Evolutionary conservation across 2,888 invertebrate species (phyloP), one percentile per base, ranked within the genome.

Genomic region (Neuroscelio doddi): DNA sequence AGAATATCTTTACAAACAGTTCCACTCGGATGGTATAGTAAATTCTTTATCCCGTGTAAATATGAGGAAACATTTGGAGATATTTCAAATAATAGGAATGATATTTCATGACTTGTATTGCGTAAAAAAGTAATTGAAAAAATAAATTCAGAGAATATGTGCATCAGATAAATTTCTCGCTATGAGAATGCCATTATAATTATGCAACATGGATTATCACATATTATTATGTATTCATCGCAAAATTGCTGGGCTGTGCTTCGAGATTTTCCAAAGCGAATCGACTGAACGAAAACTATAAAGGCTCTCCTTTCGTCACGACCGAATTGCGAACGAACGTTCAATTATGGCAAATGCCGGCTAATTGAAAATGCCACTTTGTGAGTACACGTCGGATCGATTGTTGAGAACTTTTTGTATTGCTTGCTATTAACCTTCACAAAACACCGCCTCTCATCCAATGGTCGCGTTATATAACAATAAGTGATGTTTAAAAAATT

Each of bases 311-410:
- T 30, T 51, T 41, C 41, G 50, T 50, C 55, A 62, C 49, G 55
- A 62, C 41, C 46, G 42, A 59, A 59, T 47, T 52, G 46, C 38
- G 46, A 52, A 45, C 38, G 49, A 49, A 61, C 53, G 42, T 55
- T 55, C 55, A 61, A 61, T 53, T 45, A 47, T 36, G 27, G 46
- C 47, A 42, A 53, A 61, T 44, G 39, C 21, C 42, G 47, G 49
- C 44, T 49, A 61, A 61, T 61, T 61, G 53, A 61, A 53, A 61
- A 61, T 26, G 52, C 45, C 53, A 50, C 55, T 50, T 62, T 50
- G 47, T n/a, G n/a, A n/a, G n/a, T 50, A 34, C 26, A 8, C 9
- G 30, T 9, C 4, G 10, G 10, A 5, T 16, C 15, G 38, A 21
- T 44, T 21, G 55, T 7, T 32, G 32, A 29, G 3, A 16, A 30